phyloP scores from a whole-genome alignment of 64 coral and sea anemone genomes.

The Montipora sp. region DNA sequence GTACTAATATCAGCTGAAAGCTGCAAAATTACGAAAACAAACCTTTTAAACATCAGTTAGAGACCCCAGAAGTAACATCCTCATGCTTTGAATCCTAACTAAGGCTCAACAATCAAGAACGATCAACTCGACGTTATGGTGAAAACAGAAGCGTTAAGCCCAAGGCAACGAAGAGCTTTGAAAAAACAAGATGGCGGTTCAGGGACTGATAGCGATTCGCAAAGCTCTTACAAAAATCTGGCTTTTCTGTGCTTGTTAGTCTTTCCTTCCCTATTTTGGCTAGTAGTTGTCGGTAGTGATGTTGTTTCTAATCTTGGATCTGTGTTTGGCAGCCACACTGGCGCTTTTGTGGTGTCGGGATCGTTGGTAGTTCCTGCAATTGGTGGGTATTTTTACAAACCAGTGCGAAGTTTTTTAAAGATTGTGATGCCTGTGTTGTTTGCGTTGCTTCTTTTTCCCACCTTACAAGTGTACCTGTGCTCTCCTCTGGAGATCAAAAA shows the following conservation, averaged over 20 bases:
- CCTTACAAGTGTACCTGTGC: constrained; percentile 91
- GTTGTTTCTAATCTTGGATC: constrained; percentile 68
- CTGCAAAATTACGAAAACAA: background rate
- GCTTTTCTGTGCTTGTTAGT: constrained; percentile 77
- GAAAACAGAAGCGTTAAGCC: background rate
- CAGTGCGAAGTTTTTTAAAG: constrained; percentile 58
- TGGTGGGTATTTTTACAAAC: constrained; percentile 55
- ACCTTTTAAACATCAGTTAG: background rate
- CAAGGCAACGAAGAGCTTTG: constrained; percentile 31
- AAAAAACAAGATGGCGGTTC: background rate
- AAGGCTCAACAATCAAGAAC: background rate
- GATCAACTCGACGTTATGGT: background rate
- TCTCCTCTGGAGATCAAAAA: constrained; percentile 90
- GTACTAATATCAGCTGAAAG: constrained; percentile 7
- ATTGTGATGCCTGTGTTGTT: constrained; percentile 59
- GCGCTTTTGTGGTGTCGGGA: constrained; percentile 28
- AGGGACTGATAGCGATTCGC: constrained; percentile 31
- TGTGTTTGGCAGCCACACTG: constrained; percentile 65
- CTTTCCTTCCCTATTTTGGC: constrained; percentile 81
- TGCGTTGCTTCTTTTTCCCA: constrained; percentile 80
- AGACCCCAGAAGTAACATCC: background rate
- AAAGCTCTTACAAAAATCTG: constrained; percentile 66
- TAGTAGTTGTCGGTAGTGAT: constrained; percentile 69
- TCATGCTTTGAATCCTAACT: background rate
- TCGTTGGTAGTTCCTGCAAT: constrained; percentile 50